These are phyloP conservation scores for Sphaerodactylus townsendi DNA, from an alignment of 2,113 vertebrate genomes.

Conservation along the genomic window DNA sequence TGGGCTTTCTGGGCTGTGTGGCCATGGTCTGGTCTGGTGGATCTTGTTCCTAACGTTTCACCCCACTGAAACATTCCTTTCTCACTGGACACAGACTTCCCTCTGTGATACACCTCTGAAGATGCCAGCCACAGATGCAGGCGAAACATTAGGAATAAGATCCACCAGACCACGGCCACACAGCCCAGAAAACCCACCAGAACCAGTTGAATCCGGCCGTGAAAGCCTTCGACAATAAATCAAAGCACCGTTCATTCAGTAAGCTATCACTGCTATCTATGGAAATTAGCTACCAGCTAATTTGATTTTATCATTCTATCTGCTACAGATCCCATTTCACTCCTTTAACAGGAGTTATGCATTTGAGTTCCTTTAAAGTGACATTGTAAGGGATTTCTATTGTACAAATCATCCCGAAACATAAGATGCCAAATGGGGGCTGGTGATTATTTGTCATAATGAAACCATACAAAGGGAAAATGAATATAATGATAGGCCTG, in stretches of 20 bases:
- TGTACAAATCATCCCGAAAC: slow-evolving; percentile 29
- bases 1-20: too few species aligned
- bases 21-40: too few species aligned
- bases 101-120: too few species aligned
- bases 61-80: too few species aligned
- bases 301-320: slow-evolving; percentile 9
- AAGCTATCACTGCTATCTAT: background rate
- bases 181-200: too few species aligned
- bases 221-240: too few species aligned
- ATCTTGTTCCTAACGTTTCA: too few species aligned
- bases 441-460: slow-evolving; percentile 28
- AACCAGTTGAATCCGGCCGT: too few species aligned
- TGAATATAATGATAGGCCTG: background rate
- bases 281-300: background rate
- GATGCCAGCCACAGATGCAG: too few species aligned
- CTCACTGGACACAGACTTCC: too few species aligned
- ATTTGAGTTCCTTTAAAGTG: background rate
- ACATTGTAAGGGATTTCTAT: slow-evolving; percentile 29
- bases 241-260: background rate
- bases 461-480: slow-evolving; percentile 7
- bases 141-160: too few species aligned
- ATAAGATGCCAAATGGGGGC: background rate
- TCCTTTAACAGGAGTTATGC: slow-evolving; percentile 10
- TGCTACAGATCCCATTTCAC: slow-evolving; percentile 12
- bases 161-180: too few species aligned